phyloP scores from a whole-genome alignment of 2,113 vertebrate genomes.

The Pseudopodoces humilis region DNA sequence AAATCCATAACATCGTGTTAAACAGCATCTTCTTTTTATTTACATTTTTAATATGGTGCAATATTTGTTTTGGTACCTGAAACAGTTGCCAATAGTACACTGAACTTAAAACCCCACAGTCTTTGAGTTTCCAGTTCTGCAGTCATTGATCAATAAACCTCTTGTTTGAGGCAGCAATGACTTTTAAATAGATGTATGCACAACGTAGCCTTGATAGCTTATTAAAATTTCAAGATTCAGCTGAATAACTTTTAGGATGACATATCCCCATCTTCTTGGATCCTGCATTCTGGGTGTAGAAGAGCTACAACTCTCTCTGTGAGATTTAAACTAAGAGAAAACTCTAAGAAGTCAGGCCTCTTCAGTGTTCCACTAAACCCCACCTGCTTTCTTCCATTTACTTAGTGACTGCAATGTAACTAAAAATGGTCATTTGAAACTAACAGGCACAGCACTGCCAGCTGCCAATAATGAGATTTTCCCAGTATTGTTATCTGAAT shows the following conservation, averaged over 20 bases:
- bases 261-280: not conserved
- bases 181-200: not conserved
- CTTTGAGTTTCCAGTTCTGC: not conserved
- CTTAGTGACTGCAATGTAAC: not conserved
- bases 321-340: not conserved
- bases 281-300: not conserved
- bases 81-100: not conserved
- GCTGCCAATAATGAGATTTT: not conserved
- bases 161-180: not conserved
- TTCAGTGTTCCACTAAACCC: not conserved
- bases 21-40: not conserved
- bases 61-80: not conserved
- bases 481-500: not conserved
- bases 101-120: not conserved
- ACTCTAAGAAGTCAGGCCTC: not conserved
- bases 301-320: not conserved
- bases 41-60: not conserved
- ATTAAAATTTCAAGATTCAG: not conserved
- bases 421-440: not conserved
- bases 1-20: not conserved
- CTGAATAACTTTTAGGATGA: not conserved
- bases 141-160: not conserved
- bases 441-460: not conserved
- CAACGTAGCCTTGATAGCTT: not conserved
- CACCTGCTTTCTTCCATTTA: not conserved